Evolutionary conservation across 1,140 invertebrate genomes (phyloP).

Genomic region (Ridgeia piscesae): DNA sequence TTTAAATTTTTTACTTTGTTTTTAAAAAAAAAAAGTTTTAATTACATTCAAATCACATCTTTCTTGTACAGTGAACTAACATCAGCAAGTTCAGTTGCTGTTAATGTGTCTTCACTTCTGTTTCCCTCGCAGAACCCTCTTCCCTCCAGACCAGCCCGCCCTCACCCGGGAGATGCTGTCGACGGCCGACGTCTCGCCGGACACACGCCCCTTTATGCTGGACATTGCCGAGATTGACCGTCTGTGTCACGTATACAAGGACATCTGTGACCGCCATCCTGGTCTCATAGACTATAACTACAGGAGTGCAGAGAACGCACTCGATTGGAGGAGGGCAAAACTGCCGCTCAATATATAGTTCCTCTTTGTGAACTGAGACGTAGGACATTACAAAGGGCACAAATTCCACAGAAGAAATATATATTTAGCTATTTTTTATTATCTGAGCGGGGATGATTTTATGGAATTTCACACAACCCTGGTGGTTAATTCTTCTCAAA

Average conservation of each 20-base stretch:
- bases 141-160: constrained; percentile 23
- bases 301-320: constrained; percentile 26
- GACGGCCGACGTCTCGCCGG: constrained; percentile 22
- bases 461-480: not conserved
- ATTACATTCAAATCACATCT: not conserved
- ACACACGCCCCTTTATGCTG: constrained; percentile 19
- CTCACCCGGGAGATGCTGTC: constrained; percentile 18
- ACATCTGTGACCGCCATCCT: constrained; percentile 23
- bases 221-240: constrained; percentile 24
- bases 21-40: too few species aligned
- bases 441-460: not conserved
- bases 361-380: not conserved
- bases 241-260: constrained; percentile 24
- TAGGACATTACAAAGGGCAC: not conserved
- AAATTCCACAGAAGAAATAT: not conserved
- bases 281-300: constrained; percentile 24
- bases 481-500: too few species aligned
- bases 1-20: too few species aligned
- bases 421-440: not conserved
- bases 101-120: not conserved
- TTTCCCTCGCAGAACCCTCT: constrained; percentile 25
- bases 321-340: constrained; percentile 9
- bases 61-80: too few species aligned
- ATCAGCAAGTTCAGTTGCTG: too few species aligned
- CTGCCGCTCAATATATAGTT: not conserved